Evolutionary conservation across 2,888 invertebrate genomes (phyloP).

Genomic region (Drosophila ustulata): DNA sequence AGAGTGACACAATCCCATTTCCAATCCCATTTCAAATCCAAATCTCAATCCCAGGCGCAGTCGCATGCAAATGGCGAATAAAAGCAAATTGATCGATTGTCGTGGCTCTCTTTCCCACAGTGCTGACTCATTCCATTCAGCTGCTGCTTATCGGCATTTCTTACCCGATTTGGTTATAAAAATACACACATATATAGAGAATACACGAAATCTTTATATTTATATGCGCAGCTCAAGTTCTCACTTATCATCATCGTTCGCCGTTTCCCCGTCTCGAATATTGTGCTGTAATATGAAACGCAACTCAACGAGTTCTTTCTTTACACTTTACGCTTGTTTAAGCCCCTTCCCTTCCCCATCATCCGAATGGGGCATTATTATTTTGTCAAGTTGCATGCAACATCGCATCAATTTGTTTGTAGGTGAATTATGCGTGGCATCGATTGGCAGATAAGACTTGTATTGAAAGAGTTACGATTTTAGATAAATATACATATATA

Average conservation of each 20-base stretch:
- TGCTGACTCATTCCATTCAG: constrained; percentile 53
- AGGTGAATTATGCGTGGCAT: constrained; percentile 19
- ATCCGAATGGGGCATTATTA: constrained; percentile 26
- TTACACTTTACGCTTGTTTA: constrained; percentile 15
- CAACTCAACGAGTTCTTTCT: constrained; percentile 35
- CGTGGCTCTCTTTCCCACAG: constrained; percentile 49
- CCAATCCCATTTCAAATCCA: constrained; percentile 16
- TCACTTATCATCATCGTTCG: constrained; percentile 57
- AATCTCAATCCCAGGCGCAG: constrained; percentile 20
- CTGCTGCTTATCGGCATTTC: constrained; percentile 45
- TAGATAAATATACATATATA: neutral
- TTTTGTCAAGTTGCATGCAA: constrained; percentile 44
- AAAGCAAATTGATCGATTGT: constrained; percentile 71
- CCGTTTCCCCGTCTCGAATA: constrained; percentile 9
- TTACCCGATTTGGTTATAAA: constrained; percentile 39
- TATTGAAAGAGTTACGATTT: neutral
- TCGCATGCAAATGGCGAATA: constrained; percentile 72
- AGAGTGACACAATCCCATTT: constrained; percentile 58
- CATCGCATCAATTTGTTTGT: constrained; percentile 29
- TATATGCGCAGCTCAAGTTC: constrained; percentile 57
- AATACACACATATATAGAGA: constrained; percentile 23
- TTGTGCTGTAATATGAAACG: constrained; percentile 52
- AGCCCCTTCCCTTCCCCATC: constrained; percentile 5
- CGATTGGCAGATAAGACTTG: neutral
- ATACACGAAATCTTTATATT: constrained; percentile 53